These are phyloP conservation scores for Amphimedon queenslandica DNA, from an alignment of 37 sponge, comb jelly and placozoan species.

Conservation along the genomic window DNA sequence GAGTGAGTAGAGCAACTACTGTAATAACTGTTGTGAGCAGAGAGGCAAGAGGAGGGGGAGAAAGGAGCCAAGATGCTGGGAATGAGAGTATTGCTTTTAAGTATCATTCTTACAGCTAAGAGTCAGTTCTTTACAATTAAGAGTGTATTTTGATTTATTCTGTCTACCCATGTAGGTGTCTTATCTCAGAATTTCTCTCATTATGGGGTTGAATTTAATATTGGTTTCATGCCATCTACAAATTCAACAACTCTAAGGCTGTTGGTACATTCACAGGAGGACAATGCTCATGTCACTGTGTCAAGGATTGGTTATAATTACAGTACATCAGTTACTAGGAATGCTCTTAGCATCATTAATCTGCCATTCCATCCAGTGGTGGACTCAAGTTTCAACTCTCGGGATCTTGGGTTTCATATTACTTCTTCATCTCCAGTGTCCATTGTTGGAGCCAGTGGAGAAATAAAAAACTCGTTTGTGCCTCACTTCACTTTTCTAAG, in stretches of 20 bases:
- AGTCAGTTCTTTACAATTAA: neutral
- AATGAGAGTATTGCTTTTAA: no score
- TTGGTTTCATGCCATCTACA: neutral
- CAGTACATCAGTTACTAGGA: neutral
- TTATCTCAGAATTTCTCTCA: neutral
- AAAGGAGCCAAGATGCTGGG: no score
- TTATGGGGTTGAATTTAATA: neutral
- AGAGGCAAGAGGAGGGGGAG: no score
- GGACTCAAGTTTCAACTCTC: neutral
- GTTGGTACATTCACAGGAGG: no score
- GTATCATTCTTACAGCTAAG: no score
- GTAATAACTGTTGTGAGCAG: no score
- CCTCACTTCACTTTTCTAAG: no score
- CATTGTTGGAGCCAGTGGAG: neutral
- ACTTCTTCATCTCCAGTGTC: neutral
- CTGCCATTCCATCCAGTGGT: neutral
- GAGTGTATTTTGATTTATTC: neutral
- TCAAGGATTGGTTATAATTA: neutral
- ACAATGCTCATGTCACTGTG: neutral
- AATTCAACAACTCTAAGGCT: no score
- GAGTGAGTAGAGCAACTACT: no score
- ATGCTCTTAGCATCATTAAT: neutral
- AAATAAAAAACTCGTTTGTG: no score
- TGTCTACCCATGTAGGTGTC: neutral
- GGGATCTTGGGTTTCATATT: neutral